Conservation (phyloP, 2,113 vertebrate species). For the Tenrec ecaudatus region DNA sequence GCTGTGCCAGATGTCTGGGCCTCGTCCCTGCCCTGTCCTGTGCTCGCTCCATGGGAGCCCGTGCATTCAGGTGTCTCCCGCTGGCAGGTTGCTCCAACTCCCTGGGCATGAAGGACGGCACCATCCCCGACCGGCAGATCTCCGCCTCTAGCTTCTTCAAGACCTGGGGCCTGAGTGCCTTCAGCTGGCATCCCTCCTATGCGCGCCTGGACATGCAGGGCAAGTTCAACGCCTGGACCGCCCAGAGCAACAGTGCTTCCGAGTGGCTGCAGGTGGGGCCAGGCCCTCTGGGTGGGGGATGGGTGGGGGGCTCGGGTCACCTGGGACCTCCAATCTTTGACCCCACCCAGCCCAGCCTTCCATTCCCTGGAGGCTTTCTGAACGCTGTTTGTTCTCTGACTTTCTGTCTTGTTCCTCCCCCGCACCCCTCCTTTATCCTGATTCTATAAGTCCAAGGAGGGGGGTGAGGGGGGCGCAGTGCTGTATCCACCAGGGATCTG, state of each 20-base stretch:
- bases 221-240: slow-evolving; percentile 97
- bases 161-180: slow-evolving; percentile 94
- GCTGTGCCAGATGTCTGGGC: not conserved
- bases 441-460: not conserved
- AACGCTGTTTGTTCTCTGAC: not conserved
- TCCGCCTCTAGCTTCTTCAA: slow-evolving; percentile 93
- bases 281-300: not conserved
- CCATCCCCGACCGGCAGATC: slow-evolving; percentile 92
- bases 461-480: not conserved
- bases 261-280: slow-evolving; percentile 96
- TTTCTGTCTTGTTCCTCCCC: not conserved
- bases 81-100: slow-evolving; percentile 94
- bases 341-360: not conserved
- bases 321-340: not conserved
- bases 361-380: not conserved
- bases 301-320: not conserved
- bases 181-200: slow-evolving; percentile 93
- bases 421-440: not conserved
- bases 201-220: slow-evolving; percentile 95
- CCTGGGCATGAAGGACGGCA: slow-evolving; percentile 94
- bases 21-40: too few relatives aligned
- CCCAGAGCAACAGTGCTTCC: slow-evolving; percentile 85
- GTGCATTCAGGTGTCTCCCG: slow-evolving; percentile 86
- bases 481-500: not conserved
- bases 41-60: not conserved